Conservation (phyloP, 2,113 vertebrate genomes). For the Entomyzon cyanotis region DNA sequence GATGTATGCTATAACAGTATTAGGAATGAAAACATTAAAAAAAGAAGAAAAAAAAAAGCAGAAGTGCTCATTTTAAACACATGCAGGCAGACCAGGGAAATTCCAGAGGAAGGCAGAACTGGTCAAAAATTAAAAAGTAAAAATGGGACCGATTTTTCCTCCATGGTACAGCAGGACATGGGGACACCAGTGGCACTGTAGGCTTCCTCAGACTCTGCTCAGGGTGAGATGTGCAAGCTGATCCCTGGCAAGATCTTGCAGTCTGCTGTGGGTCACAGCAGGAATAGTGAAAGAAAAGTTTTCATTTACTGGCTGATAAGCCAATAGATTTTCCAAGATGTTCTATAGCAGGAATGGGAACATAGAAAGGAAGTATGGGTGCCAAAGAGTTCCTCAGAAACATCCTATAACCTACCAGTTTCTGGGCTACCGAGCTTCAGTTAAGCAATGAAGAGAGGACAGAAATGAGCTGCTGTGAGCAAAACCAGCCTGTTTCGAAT, state of each 20-base stretch:
- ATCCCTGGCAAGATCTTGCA: fast-evolving
- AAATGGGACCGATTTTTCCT: neutral
- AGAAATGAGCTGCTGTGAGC: neutral
- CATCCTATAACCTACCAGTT: neutral
- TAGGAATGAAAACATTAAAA: neutral
- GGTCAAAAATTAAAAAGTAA: neutral
- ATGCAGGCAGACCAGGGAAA: neutral
- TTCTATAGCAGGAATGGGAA: neutral
- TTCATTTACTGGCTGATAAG: neutral
- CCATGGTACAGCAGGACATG: fast-evolving
- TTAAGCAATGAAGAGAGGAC: neutral
- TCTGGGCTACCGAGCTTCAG: neutral
- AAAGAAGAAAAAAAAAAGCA: neutral
- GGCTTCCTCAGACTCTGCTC: neutral
- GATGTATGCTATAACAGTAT: neutral
- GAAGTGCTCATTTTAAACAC: neutral
- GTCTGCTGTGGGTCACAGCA: too few species aligned
- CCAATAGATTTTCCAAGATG: neutral
- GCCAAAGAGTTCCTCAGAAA: neutral
- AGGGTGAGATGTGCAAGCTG: neutral
- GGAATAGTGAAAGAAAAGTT: neutral
- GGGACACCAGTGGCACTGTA: fast-evolving
- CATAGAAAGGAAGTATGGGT: fast-evolving
- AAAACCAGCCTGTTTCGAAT: neutral
- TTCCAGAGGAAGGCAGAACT: neutral